These are phyloP conservation scores for Chiloscyllium plagiosum DNA, from an alignment of 2,113 vertebrate species.

Conservation along the genomic window DNA sequence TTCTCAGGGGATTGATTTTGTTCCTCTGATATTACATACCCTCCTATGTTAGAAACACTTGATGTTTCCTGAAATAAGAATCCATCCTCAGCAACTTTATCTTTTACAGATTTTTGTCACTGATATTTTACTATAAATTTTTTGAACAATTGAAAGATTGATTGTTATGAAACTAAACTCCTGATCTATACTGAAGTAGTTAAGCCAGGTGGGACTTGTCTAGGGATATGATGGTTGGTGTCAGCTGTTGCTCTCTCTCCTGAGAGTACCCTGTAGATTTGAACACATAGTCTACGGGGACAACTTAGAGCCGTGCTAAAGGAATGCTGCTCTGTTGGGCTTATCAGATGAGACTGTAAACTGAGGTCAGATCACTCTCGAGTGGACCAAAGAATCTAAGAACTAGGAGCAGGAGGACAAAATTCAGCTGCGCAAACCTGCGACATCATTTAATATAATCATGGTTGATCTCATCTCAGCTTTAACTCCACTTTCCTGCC, in stretches of 20 bases:
- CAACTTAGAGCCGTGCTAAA: not conserved
- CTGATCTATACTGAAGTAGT: not conserved
- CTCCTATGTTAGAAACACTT: conserved; percentile 2
- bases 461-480: no score
- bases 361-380: not conserved
- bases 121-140: not conserved
- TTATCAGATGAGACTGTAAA: not conserved
- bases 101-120: conserved; percentile 4
- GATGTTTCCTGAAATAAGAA: not conserved
- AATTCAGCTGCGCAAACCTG: no score
- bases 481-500: no score
- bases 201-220: not conserved
- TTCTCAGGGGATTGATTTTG: conserved; percentile 20
- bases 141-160: conserved; percentile 8
- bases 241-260: not conserved
- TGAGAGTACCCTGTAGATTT: not conserved
- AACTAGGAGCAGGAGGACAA: no score
- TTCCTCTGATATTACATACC: not conserved
- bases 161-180: not conserved
- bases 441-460: no score
- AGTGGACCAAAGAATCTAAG: not conserved
- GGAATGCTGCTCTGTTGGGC: not conserved
- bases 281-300: not conserved
- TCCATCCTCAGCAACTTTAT: not conserved
- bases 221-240: not conserved